Percentiles rank a stretch among this genome's conserved stretches.
Conservation (phyloP, 2,888 invertebrate species). For the Andrena minutula region DNA sequence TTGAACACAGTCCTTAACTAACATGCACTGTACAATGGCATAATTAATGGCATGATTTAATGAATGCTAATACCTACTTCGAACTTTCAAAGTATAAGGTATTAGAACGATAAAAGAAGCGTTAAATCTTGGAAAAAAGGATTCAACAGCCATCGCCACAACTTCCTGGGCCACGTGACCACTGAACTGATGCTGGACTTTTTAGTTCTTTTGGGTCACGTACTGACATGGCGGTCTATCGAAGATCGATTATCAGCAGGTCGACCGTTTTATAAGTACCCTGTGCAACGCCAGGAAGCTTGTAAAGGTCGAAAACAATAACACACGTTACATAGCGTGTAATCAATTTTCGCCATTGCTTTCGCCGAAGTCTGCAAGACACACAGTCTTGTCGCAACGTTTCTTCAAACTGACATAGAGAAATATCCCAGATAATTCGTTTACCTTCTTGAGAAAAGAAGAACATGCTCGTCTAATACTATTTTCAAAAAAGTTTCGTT, state of each 20-base stretch:
- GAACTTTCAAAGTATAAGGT: too few species aligned
- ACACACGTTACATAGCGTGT: neutral
- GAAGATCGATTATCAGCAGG: conserved; percentile 19
- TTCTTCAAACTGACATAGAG: neutral
- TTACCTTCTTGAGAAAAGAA: neutral
- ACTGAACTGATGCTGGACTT: conserved; percentile 1
- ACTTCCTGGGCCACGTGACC: conserved; percentile 9
- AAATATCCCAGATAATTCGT: neutral
- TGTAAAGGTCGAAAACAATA: neutral
- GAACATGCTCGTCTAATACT: neutral
- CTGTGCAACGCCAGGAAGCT: neutral
- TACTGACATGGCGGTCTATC: conserved; percentile 6
- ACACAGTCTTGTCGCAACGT: neutral
- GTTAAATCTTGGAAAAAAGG: neutral
- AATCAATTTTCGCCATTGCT: neutral
- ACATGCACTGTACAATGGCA: too few species aligned
- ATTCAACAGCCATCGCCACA: conserved; percentile 17
- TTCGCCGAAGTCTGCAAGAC: neutral
- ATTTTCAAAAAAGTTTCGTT: neutral
- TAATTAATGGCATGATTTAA: too few species aligned
- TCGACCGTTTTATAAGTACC: conserved; percentile 23
- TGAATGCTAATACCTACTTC: too few species aligned
- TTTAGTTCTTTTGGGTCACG: neutral
- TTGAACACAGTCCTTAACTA: too few species aligned
- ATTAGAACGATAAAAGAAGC: neutral